These are phyloP conservation scores for Pentamera pediparva DNA, from an alignment of 53 echinoderm and acorn worm genomes.

Conservation along the genomic window DNA sequence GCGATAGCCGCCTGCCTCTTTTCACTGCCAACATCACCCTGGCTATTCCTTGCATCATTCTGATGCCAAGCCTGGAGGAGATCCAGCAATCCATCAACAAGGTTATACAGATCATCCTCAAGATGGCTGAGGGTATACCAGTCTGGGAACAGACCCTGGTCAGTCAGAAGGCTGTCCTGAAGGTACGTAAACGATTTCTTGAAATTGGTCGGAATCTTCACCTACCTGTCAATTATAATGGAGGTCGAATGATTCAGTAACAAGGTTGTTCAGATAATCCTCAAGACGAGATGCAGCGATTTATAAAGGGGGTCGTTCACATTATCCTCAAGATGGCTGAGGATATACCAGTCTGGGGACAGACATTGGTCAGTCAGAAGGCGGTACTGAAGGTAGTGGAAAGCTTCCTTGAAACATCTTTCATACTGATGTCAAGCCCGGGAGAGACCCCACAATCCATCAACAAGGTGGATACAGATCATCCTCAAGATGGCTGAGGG, in stretches of 20 bases:
- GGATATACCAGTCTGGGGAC: conserved; percentile 95
- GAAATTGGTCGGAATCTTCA: too few species aligned
- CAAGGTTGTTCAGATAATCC: too few species aligned
- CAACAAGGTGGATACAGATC: conserved; percentile 92
- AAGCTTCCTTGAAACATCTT: too few species aligned
- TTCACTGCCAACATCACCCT: conserved; percentile 86
- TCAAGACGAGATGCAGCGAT: conserved; percentile 92
- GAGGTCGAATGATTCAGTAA: too few species aligned
- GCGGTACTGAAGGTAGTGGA: conserved; percentile 95
- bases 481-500: conserved; percentile 97
- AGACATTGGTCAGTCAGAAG: conserved; percentile 89
- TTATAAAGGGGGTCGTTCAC: conserved; percentile 87
- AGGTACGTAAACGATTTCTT: conserved; percentile 69
- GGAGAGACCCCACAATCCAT: conserved; percentile 82
- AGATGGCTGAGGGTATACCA: conserved; percentile 96
- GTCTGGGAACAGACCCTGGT: conserved; percentile 94
- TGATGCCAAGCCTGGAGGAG: conserved; percentile 84
- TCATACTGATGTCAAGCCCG: conserved; percentile 77
- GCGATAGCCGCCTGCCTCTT: conserved; percentile 78
- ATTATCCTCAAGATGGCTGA: conserved; percentile 96
- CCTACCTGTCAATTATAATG: too few species aligned
- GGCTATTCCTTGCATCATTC: conserved; percentile 86
- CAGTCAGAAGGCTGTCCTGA: conserved; percentile 85
- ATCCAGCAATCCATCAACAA: conserved; percentile 86
- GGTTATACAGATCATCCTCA: conserved; percentile 90